phyloP scores from a whole-genome alignment of 2,888 invertebrate species.

The Drosophila paucipuncta region DNA sequence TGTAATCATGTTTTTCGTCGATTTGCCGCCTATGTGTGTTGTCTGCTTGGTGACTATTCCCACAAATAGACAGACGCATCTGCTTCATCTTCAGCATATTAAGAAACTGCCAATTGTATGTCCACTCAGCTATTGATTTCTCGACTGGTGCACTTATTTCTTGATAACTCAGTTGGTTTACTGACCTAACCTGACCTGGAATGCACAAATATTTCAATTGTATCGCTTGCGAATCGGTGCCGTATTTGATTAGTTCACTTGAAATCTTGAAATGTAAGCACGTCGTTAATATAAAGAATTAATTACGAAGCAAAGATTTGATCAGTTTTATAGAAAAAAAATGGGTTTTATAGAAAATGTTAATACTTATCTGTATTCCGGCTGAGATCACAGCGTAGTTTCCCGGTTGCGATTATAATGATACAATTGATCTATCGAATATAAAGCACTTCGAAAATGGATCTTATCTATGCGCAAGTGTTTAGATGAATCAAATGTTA shows the following conservation, averaged over 20 bases:
- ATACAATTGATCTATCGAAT: constrained; percentile 56
- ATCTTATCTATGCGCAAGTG: constrained; percentile 54
- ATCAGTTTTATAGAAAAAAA: background rate
- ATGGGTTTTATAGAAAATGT: too few relatives aligned
- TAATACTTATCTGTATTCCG: background rate
- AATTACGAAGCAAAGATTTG: background rate
- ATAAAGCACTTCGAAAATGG: constrained; percentile 42
- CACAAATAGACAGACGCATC: background rate
- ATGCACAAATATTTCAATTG: background rate
- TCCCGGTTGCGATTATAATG: constrained; percentile 43
- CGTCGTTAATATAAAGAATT: background rate
- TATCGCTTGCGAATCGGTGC: background rate
- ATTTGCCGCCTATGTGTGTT: too few relatives aligned
- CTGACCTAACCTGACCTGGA: background rate
- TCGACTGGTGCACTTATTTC: background rate
- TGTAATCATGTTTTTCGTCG: too few relatives aligned
- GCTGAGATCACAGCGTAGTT: background rate
- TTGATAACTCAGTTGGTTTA: background rate
- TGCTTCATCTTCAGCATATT: background rate
- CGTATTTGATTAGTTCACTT: constrained; percentile 7
- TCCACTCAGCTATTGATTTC: background rate
- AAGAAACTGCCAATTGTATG: background rate
- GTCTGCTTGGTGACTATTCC: background rate
- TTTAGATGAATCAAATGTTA: constrained; percentile 41
- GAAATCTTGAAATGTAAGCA: background rate